phyloP scores from a whole-genome alignment of 2,113 vertebrate genomes.

The Glaucidium brasilianum region DNA sequence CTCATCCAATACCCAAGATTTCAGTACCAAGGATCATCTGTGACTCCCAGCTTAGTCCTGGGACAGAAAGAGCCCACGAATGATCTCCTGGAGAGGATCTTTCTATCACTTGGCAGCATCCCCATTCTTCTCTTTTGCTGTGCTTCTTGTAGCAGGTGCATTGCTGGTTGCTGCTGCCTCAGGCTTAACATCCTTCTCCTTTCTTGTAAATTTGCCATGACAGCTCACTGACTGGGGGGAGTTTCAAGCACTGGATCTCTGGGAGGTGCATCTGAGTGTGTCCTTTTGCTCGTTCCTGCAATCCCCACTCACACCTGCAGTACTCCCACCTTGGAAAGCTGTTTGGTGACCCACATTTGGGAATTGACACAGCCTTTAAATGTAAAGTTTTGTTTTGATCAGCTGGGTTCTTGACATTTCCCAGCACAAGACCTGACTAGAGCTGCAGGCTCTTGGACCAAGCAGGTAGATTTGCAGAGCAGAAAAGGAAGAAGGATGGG shows the following conservation, averaged over 20 bases:
- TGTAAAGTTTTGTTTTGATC: neutral
- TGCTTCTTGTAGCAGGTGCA: neutral
- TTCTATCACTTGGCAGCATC: neutral
- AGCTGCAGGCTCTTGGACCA: neutral
- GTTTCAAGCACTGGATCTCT: neutral
- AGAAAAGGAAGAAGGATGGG: neutral
- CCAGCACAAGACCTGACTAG: neutral
- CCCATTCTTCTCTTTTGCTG: neutral
- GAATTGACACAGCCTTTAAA: neutral
- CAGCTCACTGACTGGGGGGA: neutral
- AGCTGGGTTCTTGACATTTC: neutral
- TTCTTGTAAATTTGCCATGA: neutral
- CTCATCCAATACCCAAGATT: neutral
- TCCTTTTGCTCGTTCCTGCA: neutral
- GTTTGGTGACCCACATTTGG: neutral
- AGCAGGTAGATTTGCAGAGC: neutral
- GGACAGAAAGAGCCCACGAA: neutral
- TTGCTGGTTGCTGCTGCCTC: neutral
- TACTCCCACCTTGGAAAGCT: neutral
- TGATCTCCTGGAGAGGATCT: neutral
- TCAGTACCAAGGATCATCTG: neutral
- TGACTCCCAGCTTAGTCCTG: neutral
- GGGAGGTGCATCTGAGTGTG: neutral
- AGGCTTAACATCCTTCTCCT: neutral
- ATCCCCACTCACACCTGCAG: neutral